phyloP scores from a whole-genome alignment of 1,140 invertebrate genomes.

The Leptopilina clavipes region DNA sequence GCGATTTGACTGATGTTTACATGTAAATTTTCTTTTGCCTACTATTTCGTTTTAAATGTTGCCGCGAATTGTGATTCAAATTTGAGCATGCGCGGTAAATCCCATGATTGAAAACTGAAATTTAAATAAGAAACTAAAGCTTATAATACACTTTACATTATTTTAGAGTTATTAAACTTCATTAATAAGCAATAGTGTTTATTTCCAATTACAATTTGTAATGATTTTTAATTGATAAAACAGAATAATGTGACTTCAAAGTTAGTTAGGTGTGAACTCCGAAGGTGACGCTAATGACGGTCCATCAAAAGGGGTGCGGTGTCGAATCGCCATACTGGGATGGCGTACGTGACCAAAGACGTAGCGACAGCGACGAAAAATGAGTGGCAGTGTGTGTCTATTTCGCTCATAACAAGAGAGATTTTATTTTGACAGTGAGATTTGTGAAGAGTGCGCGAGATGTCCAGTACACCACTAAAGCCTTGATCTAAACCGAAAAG shows the following conservation, averaged over 20 bases:
- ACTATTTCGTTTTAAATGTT: not conserved
- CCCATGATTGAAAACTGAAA: not conserved
- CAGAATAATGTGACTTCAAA: not conserved
- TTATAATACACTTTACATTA: not conserved
- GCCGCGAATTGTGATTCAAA: not conserved
- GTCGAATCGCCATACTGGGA: slow-evolving; percentile 59
- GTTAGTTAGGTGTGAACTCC: not conserved
- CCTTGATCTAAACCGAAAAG: slow-evolving; percentile 58
- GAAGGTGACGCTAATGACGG: slow-evolving; percentile 4
- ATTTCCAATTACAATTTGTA: not conserved
- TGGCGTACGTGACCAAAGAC: slow-evolving; percentile 63
- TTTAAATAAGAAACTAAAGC: not conserved
- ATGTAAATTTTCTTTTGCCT: too few species aligned
- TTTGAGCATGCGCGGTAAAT: not conserved
- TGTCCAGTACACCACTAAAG: slow-evolving; percentile 55
- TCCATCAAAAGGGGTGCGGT: slow-evolving; percentile 60
- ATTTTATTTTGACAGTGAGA: slow-evolving; percentile 69
- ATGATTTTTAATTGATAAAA: not conserved
- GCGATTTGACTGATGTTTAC: too few species aligned
- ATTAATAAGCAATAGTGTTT: not conserved
- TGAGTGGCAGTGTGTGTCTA: slow-evolving; percentile 65
- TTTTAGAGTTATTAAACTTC: not conserved
- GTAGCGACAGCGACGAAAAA: slow-evolving; percentile 64
- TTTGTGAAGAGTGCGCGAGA: slow-evolving; percentile 53
- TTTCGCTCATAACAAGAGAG: slow-evolving; percentile 62